Evolutionary conservation across 2,888 invertebrate species (phyloP).

Genomic region (Argyra leucocephala): DNA sequence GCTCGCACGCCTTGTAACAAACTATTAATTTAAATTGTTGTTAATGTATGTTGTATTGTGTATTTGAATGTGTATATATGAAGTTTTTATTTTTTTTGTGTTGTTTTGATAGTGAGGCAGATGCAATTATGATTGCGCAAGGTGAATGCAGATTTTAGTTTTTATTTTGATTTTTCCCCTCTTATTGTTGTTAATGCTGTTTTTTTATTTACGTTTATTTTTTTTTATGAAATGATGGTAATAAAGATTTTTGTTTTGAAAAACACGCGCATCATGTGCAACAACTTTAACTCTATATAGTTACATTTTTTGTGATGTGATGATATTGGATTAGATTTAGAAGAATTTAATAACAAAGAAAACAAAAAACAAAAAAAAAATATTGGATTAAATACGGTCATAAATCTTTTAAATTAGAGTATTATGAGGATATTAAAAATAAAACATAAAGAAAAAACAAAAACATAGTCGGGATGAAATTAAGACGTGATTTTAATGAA

Average conservation of each 20-base stretch:
- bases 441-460: neutral
- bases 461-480: neutral
- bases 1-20: neutral
- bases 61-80: no score
- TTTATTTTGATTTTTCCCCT: conserved; percentile 23
- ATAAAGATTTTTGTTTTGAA: conserved; percentile 21
- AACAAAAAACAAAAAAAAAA: conserved; percentile 12
- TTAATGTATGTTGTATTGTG: no score
- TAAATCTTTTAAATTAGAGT: conserved; percentile 1
- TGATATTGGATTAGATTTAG: conserved; percentile 7
- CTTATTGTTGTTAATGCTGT: conserved; percentile 23
- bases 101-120: conserved; percentile 21
- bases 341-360: conserved; percentile 22
- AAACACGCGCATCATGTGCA: conserved; percentile 8
- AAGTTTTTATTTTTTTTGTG: neutral
- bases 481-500: neutral
- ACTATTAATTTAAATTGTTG: no score
- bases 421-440: neutral
- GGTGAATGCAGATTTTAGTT: conserved; percentile 19
- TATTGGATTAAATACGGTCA: conserved; percentile 2
- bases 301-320: conserved; percentile 2
- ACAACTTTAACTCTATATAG: no score
- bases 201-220: conserved; percentile 13
- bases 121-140: conserved; percentile 21
- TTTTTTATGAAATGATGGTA: conserved; percentile 21